Percentiles rank a stretch among this genome's conserved stretches.
phyloP scores from a whole-genome alignment of 2,888 invertebrate genomes.

The Erynnis tages region DNA sequence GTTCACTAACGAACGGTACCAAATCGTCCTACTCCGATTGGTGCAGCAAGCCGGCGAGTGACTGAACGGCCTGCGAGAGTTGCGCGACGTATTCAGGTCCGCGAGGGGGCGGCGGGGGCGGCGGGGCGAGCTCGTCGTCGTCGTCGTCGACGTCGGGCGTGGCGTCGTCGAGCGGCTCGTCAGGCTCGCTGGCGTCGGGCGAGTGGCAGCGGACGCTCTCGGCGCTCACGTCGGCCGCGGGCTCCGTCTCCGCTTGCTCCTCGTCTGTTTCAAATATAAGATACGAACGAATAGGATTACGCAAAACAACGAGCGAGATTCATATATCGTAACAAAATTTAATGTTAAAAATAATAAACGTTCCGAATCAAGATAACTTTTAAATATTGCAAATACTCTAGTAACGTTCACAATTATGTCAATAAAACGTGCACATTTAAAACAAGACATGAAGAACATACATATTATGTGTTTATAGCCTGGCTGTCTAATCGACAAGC shows the following conservation, averaged over 20 bases:
- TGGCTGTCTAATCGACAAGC: too few relatives aligned
- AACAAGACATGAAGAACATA: too few relatives aligned
- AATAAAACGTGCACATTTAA: too few relatives aligned
- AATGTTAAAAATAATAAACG: too few relatives aligned
- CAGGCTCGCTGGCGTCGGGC: constrained; percentile 53
- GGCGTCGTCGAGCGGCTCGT: constrained; percentile 39
- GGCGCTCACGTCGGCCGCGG: constrained; percentile 32
- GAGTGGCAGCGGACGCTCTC: constrained; percentile 47
- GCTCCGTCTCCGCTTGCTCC: constrained; percentile 52
- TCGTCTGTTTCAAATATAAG: constrained; percentile 44
- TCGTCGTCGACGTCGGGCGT: constrained; percentile 39
- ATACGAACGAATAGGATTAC: too few relatives aligned
- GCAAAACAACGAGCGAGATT: too few relatives aligned
- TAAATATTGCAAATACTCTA: too few relatives aligned
- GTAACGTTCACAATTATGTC: too few relatives aligned
- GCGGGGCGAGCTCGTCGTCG: constrained; percentile 35
- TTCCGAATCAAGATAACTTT: too few relatives aligned
- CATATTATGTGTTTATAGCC: too few relatives aligned
- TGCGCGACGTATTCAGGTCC: constrained; percentile 40
- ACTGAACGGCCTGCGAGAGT: constrained; percentile 43
- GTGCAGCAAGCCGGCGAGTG: constrained; percentile 38
- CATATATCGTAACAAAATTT: too few relatives aligned
- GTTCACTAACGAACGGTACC: too few relatives aligned
- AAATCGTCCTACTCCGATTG: background rate
- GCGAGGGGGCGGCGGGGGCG: constrained; percentile 39